Evolutionary conservation across 2,797 vertebrate genomes (phyloP), one percentile per base, ranked within the genome.

Genomic region (Pteropus rufus): DNA sequence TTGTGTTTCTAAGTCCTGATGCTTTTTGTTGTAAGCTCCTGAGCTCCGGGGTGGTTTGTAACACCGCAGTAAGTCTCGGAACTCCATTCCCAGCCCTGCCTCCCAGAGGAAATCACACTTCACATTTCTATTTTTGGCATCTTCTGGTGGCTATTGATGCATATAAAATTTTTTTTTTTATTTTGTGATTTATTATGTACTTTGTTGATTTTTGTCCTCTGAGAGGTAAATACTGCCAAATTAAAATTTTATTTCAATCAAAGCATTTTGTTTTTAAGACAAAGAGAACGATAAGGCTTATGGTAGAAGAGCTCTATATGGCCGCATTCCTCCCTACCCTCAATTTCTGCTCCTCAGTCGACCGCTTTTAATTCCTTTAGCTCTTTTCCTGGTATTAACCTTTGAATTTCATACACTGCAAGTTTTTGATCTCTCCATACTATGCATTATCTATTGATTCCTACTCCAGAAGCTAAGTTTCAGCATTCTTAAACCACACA

Each of bases 161-260:
- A 36, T 14, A 58, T 1, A 19, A 79, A 82, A 29, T 44, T 21
- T 76, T 96, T 2, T 44, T 21, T 76, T 96, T 75, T 79, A 29
- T 58, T 49, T 86, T 67, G 62, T 85, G 73, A 81, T 91, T 91
- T 92, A 87, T 72, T 94, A 46, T 41, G 64, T n/a, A 44, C 24
- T 39, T 84, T 77, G 23, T 56, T 90, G 85, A 58, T 62, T 67
- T 67, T 89, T 94, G n/a, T 65, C n/a, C 44, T 58, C 7, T 21
- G 69, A 5, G 70, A 52, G n/a, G 31, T 91, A 91, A 52, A 65
- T 76, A 29, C 72, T 56, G 24, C 60, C 36, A 36, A 81, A 54
- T 82, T 65, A 88, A 89, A 70, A 70, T 46, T 90, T 89, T 87
- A 72, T 84, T 93, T 92, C 73, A 72, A 85, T 89, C 26, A 58